Evolutionary conservation across 2,113 vertebrate genomes (phyloP).

Genomic region (Tachycineta bicolor): DNA sequence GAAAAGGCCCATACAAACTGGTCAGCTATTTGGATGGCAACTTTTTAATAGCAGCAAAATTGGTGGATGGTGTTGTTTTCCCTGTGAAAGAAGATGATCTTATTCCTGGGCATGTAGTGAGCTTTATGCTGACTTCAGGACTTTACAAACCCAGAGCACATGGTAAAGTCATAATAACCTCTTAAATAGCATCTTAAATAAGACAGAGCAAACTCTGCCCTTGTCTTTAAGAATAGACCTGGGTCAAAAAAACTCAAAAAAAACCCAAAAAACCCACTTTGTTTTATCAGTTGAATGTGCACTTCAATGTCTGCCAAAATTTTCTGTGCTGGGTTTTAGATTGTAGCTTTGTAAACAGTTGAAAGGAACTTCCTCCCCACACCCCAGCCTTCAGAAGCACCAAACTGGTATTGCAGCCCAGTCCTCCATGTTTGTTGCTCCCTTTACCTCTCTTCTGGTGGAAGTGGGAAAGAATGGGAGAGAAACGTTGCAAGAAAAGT

Average conservation of each 20-base stretch:
- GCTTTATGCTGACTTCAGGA: constrained; percentile 92
- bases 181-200: neutral
- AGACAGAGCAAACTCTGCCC: neutral
- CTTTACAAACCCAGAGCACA: constrained; percentile 86
- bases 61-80: constrained; percentile 70
- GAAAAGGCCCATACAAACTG: constrained; percentile 90
- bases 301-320: neutral
- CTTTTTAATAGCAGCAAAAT: constrained; percentile 71
- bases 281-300: neutral
- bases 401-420: neutral
- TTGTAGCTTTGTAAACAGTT: neutral
- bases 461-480: neutral
- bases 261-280: neutral
- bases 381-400: neutral
- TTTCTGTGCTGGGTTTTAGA: neutral
- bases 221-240: neutral
- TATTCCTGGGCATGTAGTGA: constrained; percentile 61
- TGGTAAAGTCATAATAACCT: constrained; percentile 73
- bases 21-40: constrained; percentile 77
- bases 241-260: neutral
- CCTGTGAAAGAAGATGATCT: constrained; percentile 65
- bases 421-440: neutral
- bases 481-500: neutral
- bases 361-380: fast-evolving
- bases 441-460: neutral